Evolutionary conservation across 2,113 vertebrate genomes (phyloP).

Genomic region (Microtus richardsoni): DNA sequence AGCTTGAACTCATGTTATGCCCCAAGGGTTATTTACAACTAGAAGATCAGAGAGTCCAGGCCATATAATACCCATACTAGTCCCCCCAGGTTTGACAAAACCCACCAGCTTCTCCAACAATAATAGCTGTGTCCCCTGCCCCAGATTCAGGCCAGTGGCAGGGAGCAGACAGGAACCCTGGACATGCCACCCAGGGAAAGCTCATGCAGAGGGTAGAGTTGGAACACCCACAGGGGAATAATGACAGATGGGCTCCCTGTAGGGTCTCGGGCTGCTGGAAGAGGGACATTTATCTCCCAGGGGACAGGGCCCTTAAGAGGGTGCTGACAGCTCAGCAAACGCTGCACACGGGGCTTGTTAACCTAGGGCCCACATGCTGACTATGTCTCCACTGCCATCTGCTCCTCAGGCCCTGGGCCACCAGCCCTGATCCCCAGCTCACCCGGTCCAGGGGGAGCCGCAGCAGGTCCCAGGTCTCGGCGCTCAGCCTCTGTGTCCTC

Average conservation of each 20-base stretch:
- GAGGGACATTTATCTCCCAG: background rate
- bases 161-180: background rate
- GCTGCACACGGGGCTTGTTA: rapidly evolving
- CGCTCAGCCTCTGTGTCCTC: conserved; percentile 91
- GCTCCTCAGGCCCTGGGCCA: rapidly evolving
- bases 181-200: background rate
- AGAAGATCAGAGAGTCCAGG: background rate
- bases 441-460: conserved; percentile 94
- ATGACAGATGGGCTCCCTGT: background rate
- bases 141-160: background rate
- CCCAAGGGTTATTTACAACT: no score
- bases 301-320: background rate
- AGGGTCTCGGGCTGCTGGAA: background rate
- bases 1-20: no score
- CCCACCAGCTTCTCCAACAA: no score
- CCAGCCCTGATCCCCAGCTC: background rate
- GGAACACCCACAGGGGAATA: background rate
- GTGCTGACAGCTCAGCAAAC: background rate
- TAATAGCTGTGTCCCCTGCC: rapidly evolving
- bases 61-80: background rate
- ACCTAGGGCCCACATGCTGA: rapidly evolving
- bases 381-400: rapidly evolving
- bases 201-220: no score
- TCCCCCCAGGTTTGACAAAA: no score
- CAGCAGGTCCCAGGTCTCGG: conserved; percentile 94